Percentiles rank a stretch among this genome's conserved stretches.
These are phyloP conservation scores for Tenualosa ilisha DNA, from an alignment of 2,797 vertebrate genomes.

Conservation along the genomic window DNA sequence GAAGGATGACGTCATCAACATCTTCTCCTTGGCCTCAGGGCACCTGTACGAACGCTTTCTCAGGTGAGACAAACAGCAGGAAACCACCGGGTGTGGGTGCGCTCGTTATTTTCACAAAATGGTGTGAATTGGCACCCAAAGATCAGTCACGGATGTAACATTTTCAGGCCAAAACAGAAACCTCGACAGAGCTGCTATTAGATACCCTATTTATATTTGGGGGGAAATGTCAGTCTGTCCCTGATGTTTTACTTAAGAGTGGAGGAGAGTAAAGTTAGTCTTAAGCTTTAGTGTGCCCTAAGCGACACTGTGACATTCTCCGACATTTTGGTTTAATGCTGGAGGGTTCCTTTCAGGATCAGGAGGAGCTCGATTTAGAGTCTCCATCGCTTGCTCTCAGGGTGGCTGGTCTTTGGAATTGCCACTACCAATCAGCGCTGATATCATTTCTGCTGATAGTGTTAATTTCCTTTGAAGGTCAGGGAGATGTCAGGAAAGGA, in stretches of 20 bases:
- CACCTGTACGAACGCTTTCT: constrained; percentile 97
- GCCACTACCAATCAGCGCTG: constrained; percentile 35
- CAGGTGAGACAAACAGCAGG: constrained; percentile 73
- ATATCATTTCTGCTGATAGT: constrained; percentile 33
- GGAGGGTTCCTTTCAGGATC: background rate
- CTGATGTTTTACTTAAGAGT: background rate
- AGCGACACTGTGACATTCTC: background rate
- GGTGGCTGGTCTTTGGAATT: constrained; percentile 36
- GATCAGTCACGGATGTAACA: constrained; percentile 5
- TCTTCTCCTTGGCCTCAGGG: constrained; percentile 97
- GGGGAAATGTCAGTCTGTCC: background rate
- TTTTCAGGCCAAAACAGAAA: background rate
- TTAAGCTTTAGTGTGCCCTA: background rate
- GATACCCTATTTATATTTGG: background rate
- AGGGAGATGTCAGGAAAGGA: background rate
- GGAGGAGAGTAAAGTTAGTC: background rate
- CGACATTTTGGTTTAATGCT: constrained; percentile 46
- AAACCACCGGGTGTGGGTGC: no score
- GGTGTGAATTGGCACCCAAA: background rate
- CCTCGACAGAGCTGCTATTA: background rate
- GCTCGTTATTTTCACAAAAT: background rate
- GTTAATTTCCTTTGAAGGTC: constrained; percentile 6
- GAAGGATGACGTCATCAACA: constrained; percentile 84
- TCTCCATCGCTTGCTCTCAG: background rate
- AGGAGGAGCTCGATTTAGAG: background rate